Evolutionary conservation across 2,113 vertebrate genomes (phyloP).

Genomic region (Psettodes erumei): DNA sequence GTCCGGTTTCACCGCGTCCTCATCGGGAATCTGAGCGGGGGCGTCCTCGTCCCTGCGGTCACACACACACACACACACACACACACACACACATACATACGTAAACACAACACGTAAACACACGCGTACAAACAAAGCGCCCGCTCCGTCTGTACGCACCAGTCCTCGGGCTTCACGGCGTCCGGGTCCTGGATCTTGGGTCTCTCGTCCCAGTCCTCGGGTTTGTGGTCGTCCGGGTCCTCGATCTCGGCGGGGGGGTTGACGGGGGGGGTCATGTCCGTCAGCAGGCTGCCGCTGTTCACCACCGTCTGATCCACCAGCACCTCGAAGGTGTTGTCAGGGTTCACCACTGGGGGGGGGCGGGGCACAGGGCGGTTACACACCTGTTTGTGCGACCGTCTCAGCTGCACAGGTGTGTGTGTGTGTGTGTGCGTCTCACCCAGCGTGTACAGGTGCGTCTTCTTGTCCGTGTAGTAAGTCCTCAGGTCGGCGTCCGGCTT

Average conservation of each 20-base stretch:
- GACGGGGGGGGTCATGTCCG: constrained; percentile 92
- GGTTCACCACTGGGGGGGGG: constrained; percentile 89
- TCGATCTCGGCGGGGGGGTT: constrained; percentile 96
- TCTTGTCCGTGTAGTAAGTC: constrained; percentile 96
- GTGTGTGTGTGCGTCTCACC: constrained; percentile 73
- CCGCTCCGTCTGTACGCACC: too few species aligned
- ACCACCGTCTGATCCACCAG: constrained; percentile 93
- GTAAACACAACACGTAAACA: too few species aligned
- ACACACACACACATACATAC: too few species aligned
- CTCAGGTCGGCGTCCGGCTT: constrained; percentile 94
- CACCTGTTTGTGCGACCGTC: constrained; percentile 66
- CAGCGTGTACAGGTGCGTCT: constrained; percentile 95
- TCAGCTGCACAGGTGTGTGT: constrained; percentile 83
- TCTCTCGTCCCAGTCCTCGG: constrained; percentile 98
- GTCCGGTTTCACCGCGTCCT: constrained; percentile 93
- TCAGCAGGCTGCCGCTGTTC: constrained; percentile 93
- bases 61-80: background rate
- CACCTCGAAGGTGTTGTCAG: constrained; percentile 96
- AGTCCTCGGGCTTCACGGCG: constrained; percentile 95
- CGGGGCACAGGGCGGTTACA: background rate
- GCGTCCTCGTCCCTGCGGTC: constrained; percentile 94
- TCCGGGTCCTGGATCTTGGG: constrained; percentile 96
- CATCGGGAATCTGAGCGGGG: constrained; percentile 92
- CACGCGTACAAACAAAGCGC: too few species aligned
- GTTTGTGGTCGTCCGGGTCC: constrained; percentile 95